Percentiles rank a stretch among this genome's conserved stretches.
These are phyloP conservation scores for Malurus elegans DNA, from an alignment of 2,113 vertebrate genomes.

Conservation along the genomic window DNA sequence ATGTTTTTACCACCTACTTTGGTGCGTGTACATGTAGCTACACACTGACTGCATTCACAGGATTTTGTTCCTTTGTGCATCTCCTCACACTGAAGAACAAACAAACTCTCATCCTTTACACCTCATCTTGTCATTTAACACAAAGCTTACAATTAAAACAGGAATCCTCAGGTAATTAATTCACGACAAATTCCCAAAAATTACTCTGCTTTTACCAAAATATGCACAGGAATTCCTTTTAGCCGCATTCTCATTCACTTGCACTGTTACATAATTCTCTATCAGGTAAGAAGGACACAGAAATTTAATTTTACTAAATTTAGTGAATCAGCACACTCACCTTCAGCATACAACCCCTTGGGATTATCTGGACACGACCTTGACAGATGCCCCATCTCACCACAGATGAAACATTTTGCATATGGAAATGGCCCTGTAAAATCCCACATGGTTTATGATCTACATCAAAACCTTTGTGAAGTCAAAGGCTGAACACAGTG, in stretches of 20 bases:
- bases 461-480: not conserved
- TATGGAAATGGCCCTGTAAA: constrained; percentile 88
- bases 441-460: not conserved
- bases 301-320: not conserved
- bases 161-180: not conserved
- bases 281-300: not conserved
- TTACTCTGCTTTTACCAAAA: not conserved
- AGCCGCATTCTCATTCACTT: not conserved
- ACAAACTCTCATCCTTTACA: not conserved
- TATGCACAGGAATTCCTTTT: not conserved
- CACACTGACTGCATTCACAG: not conserved
- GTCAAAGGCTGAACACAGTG: not conserved
- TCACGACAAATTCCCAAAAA: not conserved
- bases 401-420: constrained; percentile 97
- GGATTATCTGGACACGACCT: constrained; percentile 92
- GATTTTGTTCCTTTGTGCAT: not conserved
- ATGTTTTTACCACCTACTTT: not conserved
- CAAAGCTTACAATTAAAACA: not conserved
- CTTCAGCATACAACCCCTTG: constrained; percentile 91
- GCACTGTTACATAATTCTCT: not conserved
- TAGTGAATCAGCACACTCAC: constrained; percentile 65
- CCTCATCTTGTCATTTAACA: not conserved
- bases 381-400: constrained; percentile 90
- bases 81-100: not conserved
- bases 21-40: not conserved